These are phyloP conservation scores for Muraenolepis orangiensis DNA, from an alignment of 2,797 vertebrate species.

Conservation along the genomic window DNA sequence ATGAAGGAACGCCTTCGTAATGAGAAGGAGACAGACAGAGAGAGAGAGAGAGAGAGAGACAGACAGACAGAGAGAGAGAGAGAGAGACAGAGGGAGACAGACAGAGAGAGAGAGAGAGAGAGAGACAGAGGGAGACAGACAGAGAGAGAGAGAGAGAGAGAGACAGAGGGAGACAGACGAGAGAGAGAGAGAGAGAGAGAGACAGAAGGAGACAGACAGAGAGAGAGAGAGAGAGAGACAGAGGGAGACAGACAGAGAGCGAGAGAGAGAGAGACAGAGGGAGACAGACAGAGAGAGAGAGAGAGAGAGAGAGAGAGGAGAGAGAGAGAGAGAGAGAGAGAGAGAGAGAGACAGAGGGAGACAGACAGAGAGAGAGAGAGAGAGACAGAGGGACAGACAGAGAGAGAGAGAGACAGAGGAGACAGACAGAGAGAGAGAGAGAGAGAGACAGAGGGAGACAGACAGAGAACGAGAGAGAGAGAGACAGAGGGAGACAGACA, in stretches of 20 bases:
- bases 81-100: slow-evolving; percentile 1
- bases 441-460: slow-evolving; percentile 3
- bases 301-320: too few species aligned
- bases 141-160: not conserved
- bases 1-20: slow-evolving; percentile 41
- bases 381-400: not conserved
- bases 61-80: not conserved
- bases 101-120: not conserved
- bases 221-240: not conserved
- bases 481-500: not conserved
- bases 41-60: not conserved
- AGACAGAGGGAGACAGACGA: slow-evolving; percentile 1
- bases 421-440: not conserved
- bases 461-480: not conserved
- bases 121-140: slow-evolving; percentile 1
- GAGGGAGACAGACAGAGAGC: not conserved
- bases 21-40: slow-evolving; percentile 11
- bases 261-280: not conserved
- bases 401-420: too few species aligned
- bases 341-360: not conserved
- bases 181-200: not conserved
- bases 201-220: not conserved
- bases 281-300: not conserved
- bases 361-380: not conserved
- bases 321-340: slow-evolving; percentile 1